phyloP scores from a whole-genome alignment of 1,140 invertebrate genomes.

The Neotoxoptera formosana region DNA sequence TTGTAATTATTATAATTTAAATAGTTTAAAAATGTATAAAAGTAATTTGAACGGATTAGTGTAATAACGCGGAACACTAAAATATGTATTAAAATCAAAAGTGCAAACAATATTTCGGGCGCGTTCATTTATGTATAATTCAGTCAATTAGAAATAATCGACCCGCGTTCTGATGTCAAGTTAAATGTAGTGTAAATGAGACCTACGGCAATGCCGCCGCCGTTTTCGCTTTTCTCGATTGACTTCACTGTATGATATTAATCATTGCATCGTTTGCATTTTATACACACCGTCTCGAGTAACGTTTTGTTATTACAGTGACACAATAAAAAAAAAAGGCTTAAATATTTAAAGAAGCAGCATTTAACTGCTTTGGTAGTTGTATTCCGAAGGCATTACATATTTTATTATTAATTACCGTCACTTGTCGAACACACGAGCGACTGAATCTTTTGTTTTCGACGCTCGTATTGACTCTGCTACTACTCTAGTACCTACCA shows the following conservation, averaged over 20 bases:
- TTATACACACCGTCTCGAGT: not conserved
- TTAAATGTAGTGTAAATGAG: slow-evolving; percentile 25
- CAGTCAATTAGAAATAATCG: slow-evolving; percentile 33
- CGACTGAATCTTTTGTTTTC: not conserved
- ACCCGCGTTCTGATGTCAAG: not conserved
- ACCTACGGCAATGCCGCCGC: not conserved
- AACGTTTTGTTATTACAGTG: not conserved
- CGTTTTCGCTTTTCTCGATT: not conserved
- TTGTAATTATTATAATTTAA: not conserved
- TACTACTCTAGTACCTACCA: not conserved
- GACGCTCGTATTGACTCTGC: not conserved
- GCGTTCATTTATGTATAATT: not conserved
- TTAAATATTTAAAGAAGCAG: not conserved
- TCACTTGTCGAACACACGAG: not conserved
- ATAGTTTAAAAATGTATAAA: not conserved
- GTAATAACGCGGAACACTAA: not conserved
- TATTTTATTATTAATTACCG: not conserved
- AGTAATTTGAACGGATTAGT: not conserved
- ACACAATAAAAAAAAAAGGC: not conserved
- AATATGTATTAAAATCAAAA: slow-evolving; percentile 8
- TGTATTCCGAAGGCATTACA: not conserved
- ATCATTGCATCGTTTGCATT: not conserved
- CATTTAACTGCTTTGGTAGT: not conserved
- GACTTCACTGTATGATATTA: not conserved
- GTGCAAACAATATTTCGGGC: slow-evolving; percentile 22